Base-by-base conservation (phyloP, 2,888 invertebrate genomes). In the Drosophila mayaguana region DNA sequence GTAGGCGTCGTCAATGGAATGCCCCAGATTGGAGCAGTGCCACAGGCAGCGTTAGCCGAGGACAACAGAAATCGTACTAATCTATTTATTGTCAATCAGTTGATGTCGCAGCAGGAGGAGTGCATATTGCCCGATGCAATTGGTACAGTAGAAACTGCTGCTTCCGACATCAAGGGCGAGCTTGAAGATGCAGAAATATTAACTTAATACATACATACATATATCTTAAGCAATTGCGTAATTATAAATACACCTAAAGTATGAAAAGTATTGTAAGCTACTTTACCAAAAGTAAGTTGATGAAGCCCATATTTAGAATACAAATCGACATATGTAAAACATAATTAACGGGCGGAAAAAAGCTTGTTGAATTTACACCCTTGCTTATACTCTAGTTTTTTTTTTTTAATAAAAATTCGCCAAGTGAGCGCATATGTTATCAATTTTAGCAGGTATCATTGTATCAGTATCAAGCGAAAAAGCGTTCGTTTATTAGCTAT, bases 111-210 rank as follows among this genome's bases (percentile, higher is more conserved):
- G 43, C 51, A 66, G 28, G 83, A 83, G 48, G 83, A 83, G 22
- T 65, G 88, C 53, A 83, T 83, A 3, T 45, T 83, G 53, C 83
- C 83, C 2, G 83, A 83, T 46, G 53, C 60, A 0, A 62, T 61
- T 18, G 48, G 25, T 9, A 63, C 43, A 7, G 42, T 59, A 9
- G 28, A 48, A 20, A 22, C 42, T 9, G 20, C 42, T 40, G 51
- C 59, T 14, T 45, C 63, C 11, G 88, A 82, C 20, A 88, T 83
- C 1, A 83, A 83, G 42, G 85, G 77, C 16, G 83, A 83, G 38
- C 14, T 88, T 16, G 88, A 83, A 3, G 88, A 83, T 54, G 8
- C 51, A 7, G 88, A 83, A 56, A 56, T 42, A 18, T 28, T 81
- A 50, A 45, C 18, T 54, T 73, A 73, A 56, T n/a, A 16, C 9